Percentiles rank a stretch among this genome's conserved stretches.
These are phyloP conservation scores for Monochamus saltuarius DNA, from an alignment of 1,140 invertebrate species.

Conservation along the genomic window DNA sequence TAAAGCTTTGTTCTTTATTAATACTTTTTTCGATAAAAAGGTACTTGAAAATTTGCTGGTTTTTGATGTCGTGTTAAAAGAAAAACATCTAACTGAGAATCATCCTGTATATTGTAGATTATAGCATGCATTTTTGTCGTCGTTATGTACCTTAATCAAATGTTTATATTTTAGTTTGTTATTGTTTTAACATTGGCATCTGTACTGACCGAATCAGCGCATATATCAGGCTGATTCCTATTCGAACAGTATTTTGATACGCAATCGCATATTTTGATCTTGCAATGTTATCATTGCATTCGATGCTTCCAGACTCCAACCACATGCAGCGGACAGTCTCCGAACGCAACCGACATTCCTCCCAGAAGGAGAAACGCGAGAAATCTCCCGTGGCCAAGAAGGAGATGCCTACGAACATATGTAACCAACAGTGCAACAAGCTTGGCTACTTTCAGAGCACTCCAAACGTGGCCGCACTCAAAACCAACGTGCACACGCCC, in stretches of 20 bases:
- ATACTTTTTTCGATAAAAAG: too few species aligned
- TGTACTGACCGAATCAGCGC: too few species aligned
- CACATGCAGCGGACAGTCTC: constrained; percentile 48
- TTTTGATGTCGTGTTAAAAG: too few species aligned
- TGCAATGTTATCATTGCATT: too few species aligned
- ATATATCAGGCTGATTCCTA: neutral
- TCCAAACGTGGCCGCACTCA: constrained; percentile 56
- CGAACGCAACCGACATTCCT: constrained; percentile 43
- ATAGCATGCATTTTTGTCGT: too few species aligned
- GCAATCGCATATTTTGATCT: neutral
- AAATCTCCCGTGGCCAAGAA: constrained; percentile 37
- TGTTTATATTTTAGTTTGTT: too few species aligned
- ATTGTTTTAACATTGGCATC: too few species aligned
- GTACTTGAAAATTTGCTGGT: too few species aligned
- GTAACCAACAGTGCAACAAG: constrained; percentile 54
- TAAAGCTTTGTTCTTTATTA: too few species aligned
- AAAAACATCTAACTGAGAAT: too few species aligned
- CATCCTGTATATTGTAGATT: too few species aligned
- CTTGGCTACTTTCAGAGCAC: constrained; percentile 63
- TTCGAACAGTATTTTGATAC: neutral
- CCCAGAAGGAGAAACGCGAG: constrained; percentile 39
- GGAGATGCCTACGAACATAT: constrained; percentile 25
- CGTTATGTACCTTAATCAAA: too few species aligned
- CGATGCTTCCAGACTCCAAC: constrained; percentile 36
- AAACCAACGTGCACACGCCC: constrained; percentile 28